Evolutionary conservation across 2,888 invertebrate species (phyloP).

Genomic region (Liopterus haemorrhoidalis): DNA sequence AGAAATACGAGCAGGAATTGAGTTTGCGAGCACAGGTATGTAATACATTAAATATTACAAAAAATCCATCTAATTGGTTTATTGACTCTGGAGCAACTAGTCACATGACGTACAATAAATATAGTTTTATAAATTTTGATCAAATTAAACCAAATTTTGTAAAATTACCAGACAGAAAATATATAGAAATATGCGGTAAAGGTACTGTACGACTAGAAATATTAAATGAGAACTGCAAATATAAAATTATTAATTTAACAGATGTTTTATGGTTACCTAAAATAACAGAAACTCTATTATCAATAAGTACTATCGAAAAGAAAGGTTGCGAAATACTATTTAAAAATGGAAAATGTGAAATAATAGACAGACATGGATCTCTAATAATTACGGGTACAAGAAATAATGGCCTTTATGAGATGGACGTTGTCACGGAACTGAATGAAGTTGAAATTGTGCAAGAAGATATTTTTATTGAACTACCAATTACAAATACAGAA

Average conservation of each 20-base stretch:
- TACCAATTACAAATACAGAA: no score
- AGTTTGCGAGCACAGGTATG: no score
- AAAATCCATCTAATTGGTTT: no score
- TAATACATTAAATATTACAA: no score
- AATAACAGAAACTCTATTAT: conserved; percentile 10
- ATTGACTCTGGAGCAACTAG: no score
- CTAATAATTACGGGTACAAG: conserved; percentile 8
- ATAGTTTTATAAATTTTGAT: background rate
- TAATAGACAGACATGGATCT: conserved; percentile 3
- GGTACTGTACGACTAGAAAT: conserved; percentile 7
- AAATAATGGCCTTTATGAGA: conserved; percentile 8
- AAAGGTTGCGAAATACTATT: conserved; percentile 7
- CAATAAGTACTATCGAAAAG: conserved; percentile 7
- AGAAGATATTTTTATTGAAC: no score
- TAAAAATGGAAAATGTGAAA: conserved; percentile 4
- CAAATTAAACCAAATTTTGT: conserved; percentile 11
- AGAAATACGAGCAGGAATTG: no score
- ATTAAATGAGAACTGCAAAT: conserved; percentile 6
- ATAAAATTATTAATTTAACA: conserved; percentile 7
- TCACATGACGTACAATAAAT: background rate
- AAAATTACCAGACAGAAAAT: conserved; percentile 12
- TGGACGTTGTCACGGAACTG: background rate
- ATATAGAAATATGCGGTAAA: conserved; percentile 5
- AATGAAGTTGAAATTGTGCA: no score
- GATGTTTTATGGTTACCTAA: conserved; percentile 7